These are phyloP conservation scores for Ricordea florida DNA, from an alignment of 92 coral and sea anemone genomes.

Conservation along the genomic window DNA sequence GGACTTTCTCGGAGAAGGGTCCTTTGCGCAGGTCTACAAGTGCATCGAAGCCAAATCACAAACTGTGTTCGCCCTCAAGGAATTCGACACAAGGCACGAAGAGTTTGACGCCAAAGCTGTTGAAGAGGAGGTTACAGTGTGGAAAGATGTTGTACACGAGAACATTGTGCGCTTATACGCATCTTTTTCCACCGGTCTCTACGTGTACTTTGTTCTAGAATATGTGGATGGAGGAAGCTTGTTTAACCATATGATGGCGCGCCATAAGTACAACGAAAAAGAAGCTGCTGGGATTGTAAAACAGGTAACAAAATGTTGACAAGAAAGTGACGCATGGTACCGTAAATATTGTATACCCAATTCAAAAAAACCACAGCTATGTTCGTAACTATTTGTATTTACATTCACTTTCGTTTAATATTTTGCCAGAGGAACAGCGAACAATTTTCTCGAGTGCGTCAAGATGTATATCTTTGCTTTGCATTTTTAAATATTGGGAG, in stretches of 20 bases:
- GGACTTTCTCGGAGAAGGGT: conserved; percentile 81
- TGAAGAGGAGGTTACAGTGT: conserved; percentile 77
- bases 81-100: conserved; percentile 59
- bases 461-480: too few species aligned
- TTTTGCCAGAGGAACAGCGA: too few species aligned
- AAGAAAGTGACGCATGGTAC: too few species aligned
- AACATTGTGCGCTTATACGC: conserved; percentile 79
- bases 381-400: too few species aligned
- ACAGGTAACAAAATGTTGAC: conserved; percentile 53
- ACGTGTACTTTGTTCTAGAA: conserved; percentile 77
- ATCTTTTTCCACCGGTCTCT: conserved; percentile 47
- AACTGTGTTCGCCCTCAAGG: conserved; percentile 73
- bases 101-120: conserved; percentile 55
- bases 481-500: too few species aligned
- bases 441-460: too few species aligned
- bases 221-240: conserved; percentile 66
- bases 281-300: conserved; percentile 66
- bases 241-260: conserved; percentile 68
- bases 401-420: too few species aligned
- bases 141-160: conserved; percentile 78
- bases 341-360: too few species aligned
- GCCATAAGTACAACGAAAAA: conserved; percentile 62
- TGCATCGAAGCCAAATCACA: conserved; percentile 73
- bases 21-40: conserved; percentile 82
- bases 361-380: too few species aligned